Base-by-base conservation (phyloP, 2,888 invertebrate genomes). In the Xestia ashworthii region DNA sequence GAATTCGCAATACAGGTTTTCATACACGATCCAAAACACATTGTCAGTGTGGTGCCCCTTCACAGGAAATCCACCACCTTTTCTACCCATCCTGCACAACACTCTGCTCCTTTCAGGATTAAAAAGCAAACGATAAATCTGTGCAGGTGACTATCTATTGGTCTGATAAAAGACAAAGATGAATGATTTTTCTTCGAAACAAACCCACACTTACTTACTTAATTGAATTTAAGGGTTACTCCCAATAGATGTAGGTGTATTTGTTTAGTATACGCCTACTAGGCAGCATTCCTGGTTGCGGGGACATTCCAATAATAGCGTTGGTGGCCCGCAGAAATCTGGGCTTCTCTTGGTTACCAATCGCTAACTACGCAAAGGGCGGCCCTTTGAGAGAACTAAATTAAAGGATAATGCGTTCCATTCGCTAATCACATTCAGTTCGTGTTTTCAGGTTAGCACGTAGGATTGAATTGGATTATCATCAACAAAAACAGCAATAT, bases 221-320 rank as follows among this genome's bases (percentile, higher is more conserved):
- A 41, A 41, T 66, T 5, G 22, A 79, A 62, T 67, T 38, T 22
- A 64, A 38, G n/a, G 76, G 8, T 58, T 19, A 58, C 14, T 22
- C 25, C 25, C 22, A 22, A 64, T 74, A 83, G 25, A 38, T 19
- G 0, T 72, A 55, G 32, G 14, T 80, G 41, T 80, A 76, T 46
- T 67, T 76, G 41, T 70, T 76, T 67, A 62, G 68, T 76, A 69
- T 66, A 50, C 71, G 44, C 53, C 32, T 68, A 71, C 64, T 3
- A 71, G 19, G 62, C 50, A 66, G 60, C 77, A 87, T 89, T 86
- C 83, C 83, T 71, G 75, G 78, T 82, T 82, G 70, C 74, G 76
- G 82, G 80, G 85, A 87, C 91, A 94, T 93, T 92, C 92, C 92
- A 82, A 88, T 89, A 91, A 92, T 92, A 85, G 89, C 90, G 79